Conservation (phyloP, 2,797 vertebrate genomes). For the Gymnopithys bicolor region DNA sequence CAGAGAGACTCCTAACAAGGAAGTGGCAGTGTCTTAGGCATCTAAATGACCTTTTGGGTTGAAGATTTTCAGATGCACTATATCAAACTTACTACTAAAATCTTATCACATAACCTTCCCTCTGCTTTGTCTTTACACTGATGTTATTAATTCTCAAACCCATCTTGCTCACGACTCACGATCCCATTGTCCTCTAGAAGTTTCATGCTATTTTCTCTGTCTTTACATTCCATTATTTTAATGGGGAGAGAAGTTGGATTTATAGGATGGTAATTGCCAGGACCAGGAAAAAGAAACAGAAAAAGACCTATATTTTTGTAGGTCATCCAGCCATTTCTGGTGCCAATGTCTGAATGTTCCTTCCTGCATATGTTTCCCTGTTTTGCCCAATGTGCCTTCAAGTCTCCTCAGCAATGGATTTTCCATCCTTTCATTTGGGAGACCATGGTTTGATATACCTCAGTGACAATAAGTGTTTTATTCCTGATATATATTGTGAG, state of each 20-base stretch:
- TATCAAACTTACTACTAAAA: conserved; percentile 30
- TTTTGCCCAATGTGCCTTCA: neutral
- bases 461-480: neutral
- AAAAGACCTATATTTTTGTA: conserved; percentile 26
- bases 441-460: neutral
- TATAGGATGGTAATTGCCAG: conserved; percentile 51
- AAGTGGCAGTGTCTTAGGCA: neutral
- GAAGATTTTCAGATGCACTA: neutral
- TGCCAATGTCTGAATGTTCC: conserved; percentile 18
- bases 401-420: neutral
- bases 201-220: conserved; percentile 19
- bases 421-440: neutral
- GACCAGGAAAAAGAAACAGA: conserved; percentile 18
- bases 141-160: conserved; percentile 28
- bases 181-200: conserved; percentile 52
- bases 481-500: neutral
- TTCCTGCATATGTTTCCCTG: neutral
- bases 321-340: conserved; percentile 35
- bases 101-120: neutral
- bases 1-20: neutral
- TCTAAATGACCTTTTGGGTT: neutral
- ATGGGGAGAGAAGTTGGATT: conserved; percentile 50
- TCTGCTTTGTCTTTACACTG: neutral
- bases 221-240: conserved; percentile 65
- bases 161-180: conserved; percentile 9